Percentiles rank a stretch among this genome's conserved stretches.
These are phyloP conservation scores for Bombyx mori DNA, from an alignment of 1,140 invertebrate species.

Conservation along the genomic window DNA sequence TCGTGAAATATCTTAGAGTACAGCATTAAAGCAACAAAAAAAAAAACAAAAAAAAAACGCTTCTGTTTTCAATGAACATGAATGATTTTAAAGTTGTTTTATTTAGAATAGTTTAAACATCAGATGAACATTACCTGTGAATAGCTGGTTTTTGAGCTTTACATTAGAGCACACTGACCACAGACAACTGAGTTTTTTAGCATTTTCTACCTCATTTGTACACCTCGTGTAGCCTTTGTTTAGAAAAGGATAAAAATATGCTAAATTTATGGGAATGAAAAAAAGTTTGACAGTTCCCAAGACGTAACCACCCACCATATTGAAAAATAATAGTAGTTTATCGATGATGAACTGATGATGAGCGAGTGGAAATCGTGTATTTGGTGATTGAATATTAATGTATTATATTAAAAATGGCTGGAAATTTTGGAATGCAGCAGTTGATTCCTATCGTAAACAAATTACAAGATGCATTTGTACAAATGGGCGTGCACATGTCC, in stretches of 20 bases:
- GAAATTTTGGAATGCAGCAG: constrained; percentile 95
- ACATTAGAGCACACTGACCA: no score
- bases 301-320: constrained; percentile 61
- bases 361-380: constrained; percentile 51
- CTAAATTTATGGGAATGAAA: no score
- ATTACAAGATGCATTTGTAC: constrained; percentile 98
- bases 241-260: neutral
- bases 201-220: neutral
- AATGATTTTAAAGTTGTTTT: neutral
- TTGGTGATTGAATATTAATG: constrained; percentile 51
- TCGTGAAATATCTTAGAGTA: constrained; percentile 9
- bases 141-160: no score
- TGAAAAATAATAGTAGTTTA: constrained; percentile 65
- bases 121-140: no score
- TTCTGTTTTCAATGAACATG: neutral
- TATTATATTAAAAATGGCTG: constrained; percentile 68
- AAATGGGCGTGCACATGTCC: constrained; percentile 95
- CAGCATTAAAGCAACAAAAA: neutral
- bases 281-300: constrained; percentile 10
- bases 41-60: neutral
- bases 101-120: no score
- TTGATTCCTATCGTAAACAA: constrained; percentile 98
- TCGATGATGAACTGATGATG: constrained; percentile 56
- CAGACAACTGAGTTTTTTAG: no score
- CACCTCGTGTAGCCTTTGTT: neutral